These are phyloP conservation scores for Ceratosolen solmsi DNA, from an alignment of 1,140 invertebrate species.

Conservation along the genomic window DNA sequence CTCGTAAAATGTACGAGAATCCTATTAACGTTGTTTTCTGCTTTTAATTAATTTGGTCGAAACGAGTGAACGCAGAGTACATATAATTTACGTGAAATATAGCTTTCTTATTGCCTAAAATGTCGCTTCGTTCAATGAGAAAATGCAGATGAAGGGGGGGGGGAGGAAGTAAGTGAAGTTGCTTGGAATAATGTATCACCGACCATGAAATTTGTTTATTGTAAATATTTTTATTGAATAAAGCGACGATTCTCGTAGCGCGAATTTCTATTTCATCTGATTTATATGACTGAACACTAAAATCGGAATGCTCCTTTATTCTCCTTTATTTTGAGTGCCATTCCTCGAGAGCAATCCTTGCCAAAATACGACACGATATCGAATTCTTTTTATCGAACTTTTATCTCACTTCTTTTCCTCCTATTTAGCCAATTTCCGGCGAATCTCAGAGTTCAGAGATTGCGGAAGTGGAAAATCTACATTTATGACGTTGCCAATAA, in stretches of 20 bases:
- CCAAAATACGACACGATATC: slow-evolving; percentile 46
- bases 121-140: too few species aligned
- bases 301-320: slow-evolving; percentile 37
- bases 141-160: too few species aligned
- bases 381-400: slow-evolving; percentile 47
- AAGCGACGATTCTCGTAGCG: not conserved
- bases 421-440: slow-evolving; percentile 49
- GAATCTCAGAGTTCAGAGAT: slow-evolving; percentile 25
- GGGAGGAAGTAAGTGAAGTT: too few species aligned
- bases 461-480: slow-evolving; percentile 38
- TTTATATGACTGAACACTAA: slow-evolving; percentile 25
- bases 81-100: too few species aligned
- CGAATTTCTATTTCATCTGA: slow-evolving; percentile 29
- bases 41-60: too few species aligned
- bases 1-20: too few species aligned
- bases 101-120: too few species aligned
- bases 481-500: slow-evolving; percentile 38
- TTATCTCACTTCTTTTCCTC: slow-evolving; percentile 44
- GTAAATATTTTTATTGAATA: slow-evolving; percentile 10
- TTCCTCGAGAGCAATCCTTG: slow-evolving; percentile 35
- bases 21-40: too few species aligned
- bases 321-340: slow-evolving; percentile 33
- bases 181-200: too few species aligned
- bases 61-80: too few species aligned
- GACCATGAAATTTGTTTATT: slow-evolving; percentile 2